A percentile compares a stretch with the other conserved stretches of the same genome.
These are phyloP conservation scores for Drosophila demipolita DNA, from an alignment of 2,888 invertebrate genomes.

Conservation along the genomic window DNA sequence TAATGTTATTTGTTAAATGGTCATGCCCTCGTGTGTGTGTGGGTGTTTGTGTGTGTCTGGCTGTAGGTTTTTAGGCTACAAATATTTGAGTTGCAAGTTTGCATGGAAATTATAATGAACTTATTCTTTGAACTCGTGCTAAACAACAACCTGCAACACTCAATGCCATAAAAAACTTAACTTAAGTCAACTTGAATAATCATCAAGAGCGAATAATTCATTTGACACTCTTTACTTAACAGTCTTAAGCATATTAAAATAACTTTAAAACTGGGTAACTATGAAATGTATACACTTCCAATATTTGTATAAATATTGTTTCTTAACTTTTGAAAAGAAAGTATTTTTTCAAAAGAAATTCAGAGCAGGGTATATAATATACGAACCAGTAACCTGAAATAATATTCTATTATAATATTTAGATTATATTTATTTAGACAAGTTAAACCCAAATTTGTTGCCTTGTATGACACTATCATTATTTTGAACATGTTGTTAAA, in stretches of 20 bases:
- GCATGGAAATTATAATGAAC: slow-evolving; percentile 42
- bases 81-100: slow-evolving; percentile 46
- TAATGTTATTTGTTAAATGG: slow-evolving; percentile 29
- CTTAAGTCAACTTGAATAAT: slow-evolving; percentile 17
- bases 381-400: background rate
- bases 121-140: slow-evolving; percentile 1
- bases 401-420: background rate
- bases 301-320: background rate
- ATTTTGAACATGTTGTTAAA: background rate
- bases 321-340: background rate
- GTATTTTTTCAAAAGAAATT: background rate
- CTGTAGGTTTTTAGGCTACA: slow-evolving; percentile 11
- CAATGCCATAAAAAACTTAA: slow-evolving; percentile 14
- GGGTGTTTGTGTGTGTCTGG: background rate
- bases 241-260: background rate
- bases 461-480: background rate
- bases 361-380: background rate
- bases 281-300: background rate
- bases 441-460: background rate
- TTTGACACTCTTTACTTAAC: background rate
- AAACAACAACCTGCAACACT: slow-evolving; percentile 37
- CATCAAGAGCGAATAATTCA: slow-evolving; percentile 8
- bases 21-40: slow-evolving; percentile 11
- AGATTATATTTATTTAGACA: background rate
- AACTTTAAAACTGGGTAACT: background rate